Base-by-base conservation (phyloP, 64 coral and sea anemone species). In the Pocillopora damicornis region DNA sequence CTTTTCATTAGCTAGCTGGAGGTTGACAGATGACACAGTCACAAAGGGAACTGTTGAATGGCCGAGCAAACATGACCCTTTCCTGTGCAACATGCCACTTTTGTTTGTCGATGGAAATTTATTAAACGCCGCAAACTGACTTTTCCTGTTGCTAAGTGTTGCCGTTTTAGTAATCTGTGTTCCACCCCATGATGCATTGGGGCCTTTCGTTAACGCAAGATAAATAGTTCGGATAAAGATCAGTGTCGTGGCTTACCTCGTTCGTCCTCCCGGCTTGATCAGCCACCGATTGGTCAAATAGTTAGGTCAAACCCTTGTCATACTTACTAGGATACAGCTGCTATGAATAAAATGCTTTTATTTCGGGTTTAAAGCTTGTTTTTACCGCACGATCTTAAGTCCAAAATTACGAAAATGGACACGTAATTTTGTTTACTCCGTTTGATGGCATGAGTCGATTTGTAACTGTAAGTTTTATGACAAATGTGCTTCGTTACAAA, bases 51-150 rank as follows among this genome's bases (percentile, higher is more conserved):
- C 64, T 85, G 81, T 72, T 85, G 63, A 57, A n/a, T 13, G 65
- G 37, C 18, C 61, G 26, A 72, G 38, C 72, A 51, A 85, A 85
- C 64, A 26, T 26, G 13, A 42, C 65, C 64, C 57, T 72, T n/a
- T 73, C 58, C 63, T 58, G 17, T 42, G 81, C 42, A 23, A 67
- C 13, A 37, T 85, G 63, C 63, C 81, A 73, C 15, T 56, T 72
- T 85, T 73, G 81, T 85, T 85, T 85, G 81, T 13, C 12, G 0
- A 72, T n/a, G 38, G 65, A 85, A 85, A 85, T 85, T 72, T 85
- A 85, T 85, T 85, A 85, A 85, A 22, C 11, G 4, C n/a, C 81
- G 69, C 63, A 42, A 58, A 77, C 22, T 71, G 42, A 56, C 42
- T 38, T 18, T 11, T 13, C 58, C 58, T 34, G 77, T 79, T 51